phyloP scores from a whole-genome alignment of 2,113 vertebrate genomes.

The Myotis brandtii region DNA sequence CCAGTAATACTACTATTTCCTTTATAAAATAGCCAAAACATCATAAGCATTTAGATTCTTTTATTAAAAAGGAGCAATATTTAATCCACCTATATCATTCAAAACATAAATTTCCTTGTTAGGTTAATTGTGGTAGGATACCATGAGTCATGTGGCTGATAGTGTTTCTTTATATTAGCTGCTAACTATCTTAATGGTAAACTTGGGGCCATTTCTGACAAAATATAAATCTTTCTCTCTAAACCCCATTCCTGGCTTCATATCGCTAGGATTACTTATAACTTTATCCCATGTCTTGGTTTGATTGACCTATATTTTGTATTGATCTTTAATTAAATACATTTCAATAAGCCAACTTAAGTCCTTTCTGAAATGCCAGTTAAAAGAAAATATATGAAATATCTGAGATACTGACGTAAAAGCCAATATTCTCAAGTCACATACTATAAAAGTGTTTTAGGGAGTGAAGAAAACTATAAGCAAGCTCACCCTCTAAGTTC shows the following conservation, averaged over 20 bases:
- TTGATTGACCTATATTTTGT: background rate
- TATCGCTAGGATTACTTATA: background rate
- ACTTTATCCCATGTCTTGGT: conserved; percentile 5
- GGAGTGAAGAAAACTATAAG: background rate
- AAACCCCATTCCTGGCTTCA: background rate
- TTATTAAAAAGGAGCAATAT: background rate
- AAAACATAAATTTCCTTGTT: background rate
- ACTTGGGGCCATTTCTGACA: background rate
- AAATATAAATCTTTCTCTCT: background rate
- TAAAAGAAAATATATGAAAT: conserved; percentile 19
- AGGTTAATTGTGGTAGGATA: background rate
- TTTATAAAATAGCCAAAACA: background rate
- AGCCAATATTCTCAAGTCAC: background rate
- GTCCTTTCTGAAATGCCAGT: background rate
- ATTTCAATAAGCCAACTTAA: background rate
- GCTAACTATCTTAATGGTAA: background rate
- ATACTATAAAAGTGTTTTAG: background rate
- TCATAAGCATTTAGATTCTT: background rate
- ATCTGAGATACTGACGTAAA: background rate
- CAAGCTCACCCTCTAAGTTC: background rate
- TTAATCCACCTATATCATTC: background rate
- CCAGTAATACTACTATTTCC: background rate
- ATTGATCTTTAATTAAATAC: conserved; percentile 20
- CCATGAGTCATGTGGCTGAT: background rate
- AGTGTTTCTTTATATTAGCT: background rate